Base-by-base conservation (phyloP, 2,113 vertebrate genomes). In the Gnathochromis pfefferi region DNA sequence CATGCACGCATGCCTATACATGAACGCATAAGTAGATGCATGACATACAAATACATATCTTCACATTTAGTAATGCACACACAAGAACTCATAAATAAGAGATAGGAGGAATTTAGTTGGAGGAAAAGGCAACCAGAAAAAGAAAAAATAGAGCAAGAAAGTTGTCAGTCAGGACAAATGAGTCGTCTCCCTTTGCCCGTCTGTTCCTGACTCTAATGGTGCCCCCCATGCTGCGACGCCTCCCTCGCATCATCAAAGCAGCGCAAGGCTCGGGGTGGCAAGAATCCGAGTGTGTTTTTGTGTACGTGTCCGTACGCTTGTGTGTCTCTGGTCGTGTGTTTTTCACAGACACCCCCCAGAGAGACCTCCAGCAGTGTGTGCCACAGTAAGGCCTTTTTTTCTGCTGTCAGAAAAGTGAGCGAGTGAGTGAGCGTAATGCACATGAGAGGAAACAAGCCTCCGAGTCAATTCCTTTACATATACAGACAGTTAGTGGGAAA, bases 201-300 rank as follows among this genome's bases (percentile, higher is more conserved):
- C 91, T 93, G 91, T 93, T 92, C 88, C 89, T 12, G 85, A 81
- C 86, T 95, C 85, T 94, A 94, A 95, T 95, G 94, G 91, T 33
- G 47, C 68, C 93, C 91, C 93, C 89, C 95, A 91, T 96, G 94
- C 94, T 87, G 95, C 4, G 91, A 85, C 33, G 84, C 88, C 84
- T 94, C 88, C 91, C 92, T 93, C 68, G 79, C 94, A 93, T 93
- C 93, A 92, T 96, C 94, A 95, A 94, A 95, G 93, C 53, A 19
- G 86, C 63, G 7, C 19, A 47, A 83, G 79, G 73, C 88, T 81
- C 12, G 63, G 85, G 42, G 81, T 6, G 31, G 45, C 9, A 42
- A 78, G 51, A 83, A 79, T 83, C 58, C 3, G 26, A 85, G 40
- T 80, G 65, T 65, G 17, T 78, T 51, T 87, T 54, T n/a, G 75